Percentiles rank a stretch among this genome's conserved stretches.
Evolutionary conservation across 1,140 invertebrate species (phyloP).

Genomic region (Neotoxoptera formosana): DNA sequence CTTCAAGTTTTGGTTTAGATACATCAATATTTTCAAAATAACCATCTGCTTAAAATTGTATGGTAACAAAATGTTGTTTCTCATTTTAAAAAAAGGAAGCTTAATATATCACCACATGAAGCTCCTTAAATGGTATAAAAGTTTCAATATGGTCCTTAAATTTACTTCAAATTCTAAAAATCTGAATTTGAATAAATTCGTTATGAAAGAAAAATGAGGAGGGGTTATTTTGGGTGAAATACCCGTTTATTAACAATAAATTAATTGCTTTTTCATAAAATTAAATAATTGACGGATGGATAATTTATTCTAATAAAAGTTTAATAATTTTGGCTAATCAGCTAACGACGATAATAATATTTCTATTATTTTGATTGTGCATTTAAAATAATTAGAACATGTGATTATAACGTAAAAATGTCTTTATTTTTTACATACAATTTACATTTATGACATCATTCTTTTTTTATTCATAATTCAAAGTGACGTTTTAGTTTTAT

Average conservation of each 20-base stretch:
- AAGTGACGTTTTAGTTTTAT: background rate
- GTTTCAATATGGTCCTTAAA: too few relatives aligned
- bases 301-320: too few relatives aligned
- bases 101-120: too few relatives aligned
- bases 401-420: background rate
- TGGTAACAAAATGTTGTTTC: too few relatives aligned
- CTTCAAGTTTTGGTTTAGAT: too few relatives aligned
- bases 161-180: too few relatives aligned
- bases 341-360: too few relatives aligned
- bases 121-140: too few relatives aligned
- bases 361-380: background rate
- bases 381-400: background rate
- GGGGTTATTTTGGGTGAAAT: background rate
- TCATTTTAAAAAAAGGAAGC: too few relatives aligned
- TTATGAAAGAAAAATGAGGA: background rate
- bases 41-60: too few relatives aligned
- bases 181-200: background rate
- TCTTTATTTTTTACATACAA: background rate
- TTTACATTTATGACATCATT: background rate
- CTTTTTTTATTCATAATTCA: slow-evolving; percentile 1
- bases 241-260: background rate
- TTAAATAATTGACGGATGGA: background rate
- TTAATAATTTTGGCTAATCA: too few relatives aligned
- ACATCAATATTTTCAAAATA: too few relatives aligned
- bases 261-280: background rate